Evolutionary conservation across 2,797 vertebrate genomes (phyloP), one percentile per base, ranked within the genome.

Genomic region (Synaphobranchus kaupii): DNA sequence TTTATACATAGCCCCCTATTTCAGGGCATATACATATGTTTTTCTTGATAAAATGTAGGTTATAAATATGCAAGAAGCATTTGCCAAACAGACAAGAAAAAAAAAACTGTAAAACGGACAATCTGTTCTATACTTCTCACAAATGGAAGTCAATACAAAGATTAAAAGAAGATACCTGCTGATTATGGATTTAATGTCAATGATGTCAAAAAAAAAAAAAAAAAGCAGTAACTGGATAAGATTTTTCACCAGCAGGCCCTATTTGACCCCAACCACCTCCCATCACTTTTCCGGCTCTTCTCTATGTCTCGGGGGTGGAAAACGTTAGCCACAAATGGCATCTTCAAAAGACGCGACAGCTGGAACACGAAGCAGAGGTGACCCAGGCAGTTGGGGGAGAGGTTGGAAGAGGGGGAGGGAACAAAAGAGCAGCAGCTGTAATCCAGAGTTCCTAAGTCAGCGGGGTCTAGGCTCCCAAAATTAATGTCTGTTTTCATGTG

Each of bases 361-460:
- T 97, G 96, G 95, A 96, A 95, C 95, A 94, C 92, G 92, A 94
- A 95, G 94, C 96, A 96, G 96, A 97, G 96, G 96, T 96, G 96
- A 96, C 95, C 39, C 89, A 93, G 92, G 94, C 95, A 94, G 95
- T 96, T 96, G 95, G 94, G 94, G 95, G 76, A 81, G 86, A 52
- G 86, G 50, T 20, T 66, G 44, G 28, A 84, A 52, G 56, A 66
- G 68, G 52, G 83, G 83, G 87, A 90, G 90, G 92, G 91, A 86
- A 87, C 90, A 94, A 84, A 54, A 92, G 93, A 94, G 90, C 90
- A 96, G 95, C 96, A 96, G 96, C 96, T 96, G 96, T 95, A 95
- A 89, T 84, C 92, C 91, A 88, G 10, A 94, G 93, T 91, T 92
- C 90, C 89, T 91, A 90, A 90, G 92, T 94, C 89, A 88, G 85